phyloP scores from a whole-genome alignment of 2,113 vertebrate genomes.

The Charadrius vociferus region DNA sequence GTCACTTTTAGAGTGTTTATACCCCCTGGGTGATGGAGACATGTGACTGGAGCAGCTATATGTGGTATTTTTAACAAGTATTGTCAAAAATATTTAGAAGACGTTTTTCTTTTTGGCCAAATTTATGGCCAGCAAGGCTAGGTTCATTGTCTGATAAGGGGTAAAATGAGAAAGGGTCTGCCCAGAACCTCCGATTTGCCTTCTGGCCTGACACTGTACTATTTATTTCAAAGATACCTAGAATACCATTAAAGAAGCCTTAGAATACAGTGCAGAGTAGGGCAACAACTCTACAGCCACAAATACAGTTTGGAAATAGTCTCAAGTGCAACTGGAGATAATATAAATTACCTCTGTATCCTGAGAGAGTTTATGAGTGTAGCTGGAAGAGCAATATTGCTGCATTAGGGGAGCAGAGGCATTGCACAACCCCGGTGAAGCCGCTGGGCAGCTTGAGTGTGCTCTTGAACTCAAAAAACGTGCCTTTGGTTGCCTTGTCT shows the following conservation, averaged over 20 bases:
- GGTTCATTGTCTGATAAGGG: background rate
- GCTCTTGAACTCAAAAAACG: background rate
- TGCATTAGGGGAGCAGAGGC: background rate
- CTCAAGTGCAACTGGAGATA: background rate
- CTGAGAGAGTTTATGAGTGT: background rate
- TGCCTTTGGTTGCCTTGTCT: background rate
- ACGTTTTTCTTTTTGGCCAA: background rate
- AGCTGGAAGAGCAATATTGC: background rate
- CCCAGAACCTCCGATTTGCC: constrained; percentile 5
- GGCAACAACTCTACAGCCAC: background rate
- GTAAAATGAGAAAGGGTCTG: constrained; percentile 3
- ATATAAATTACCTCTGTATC: background rate
- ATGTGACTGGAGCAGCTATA: background rate
- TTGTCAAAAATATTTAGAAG: background rate
- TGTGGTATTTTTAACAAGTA: background rate
- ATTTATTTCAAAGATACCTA: background rate
- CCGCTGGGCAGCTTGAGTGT: background rate
- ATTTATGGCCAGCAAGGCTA: background rate
- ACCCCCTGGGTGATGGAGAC: background rate
- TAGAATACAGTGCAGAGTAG: background rate
- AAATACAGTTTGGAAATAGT: constrained; percentile 8
- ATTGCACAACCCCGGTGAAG: background rate
- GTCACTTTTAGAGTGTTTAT: background rate
- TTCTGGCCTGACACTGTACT: background rate
- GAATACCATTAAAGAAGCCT: background rate